Conservation (phyloP, 2,113 vertebrate genomes). For the Epinephelus cyanopodus region DNA sequence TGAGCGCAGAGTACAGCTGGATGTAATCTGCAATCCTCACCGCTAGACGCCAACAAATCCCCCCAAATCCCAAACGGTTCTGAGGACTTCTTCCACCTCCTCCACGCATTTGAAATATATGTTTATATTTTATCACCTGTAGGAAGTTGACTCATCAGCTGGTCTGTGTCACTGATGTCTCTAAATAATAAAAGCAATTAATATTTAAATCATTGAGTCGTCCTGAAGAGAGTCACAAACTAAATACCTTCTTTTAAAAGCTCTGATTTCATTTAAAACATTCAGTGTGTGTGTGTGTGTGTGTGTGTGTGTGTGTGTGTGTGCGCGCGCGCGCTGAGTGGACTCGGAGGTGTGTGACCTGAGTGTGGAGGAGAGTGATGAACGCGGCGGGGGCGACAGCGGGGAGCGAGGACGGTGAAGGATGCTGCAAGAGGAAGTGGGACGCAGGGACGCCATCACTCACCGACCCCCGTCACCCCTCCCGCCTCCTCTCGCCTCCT, state of each 20-base stretch:
- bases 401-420: conserved; percentile 61
- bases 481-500: no score
- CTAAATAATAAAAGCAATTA: background rate
- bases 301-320: conserved; percentile 20
- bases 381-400: conserved; percentile 61
- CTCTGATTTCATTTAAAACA: background rate
- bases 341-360: conserved; percentile 39
- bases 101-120: background rate
- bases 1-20: no score
- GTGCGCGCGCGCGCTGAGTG: background rate
- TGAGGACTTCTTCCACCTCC: no score
- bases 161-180: background rate
- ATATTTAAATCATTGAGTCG: background rate
- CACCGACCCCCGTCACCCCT: conserved; percentile 22
- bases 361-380: conserved; percentile 61
- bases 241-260: background rate
- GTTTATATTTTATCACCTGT: background rate
- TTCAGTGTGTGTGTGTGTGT: conserved; percentile 24
- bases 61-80: no score
- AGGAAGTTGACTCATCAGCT: background rate
- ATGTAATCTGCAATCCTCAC: no score
- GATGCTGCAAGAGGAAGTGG: conserved; percentile 74
- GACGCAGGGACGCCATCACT: conserved; percentile 70
- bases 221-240: background rate
- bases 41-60: no score